A percentile compares a stretch with the other conserved stretches of the same genome.
These are phyloP conservation scores for Amorpha juglandis DNA, from an alignment of 2,888 invertebrate genomes.

Conservation along the genomic window DNA sequence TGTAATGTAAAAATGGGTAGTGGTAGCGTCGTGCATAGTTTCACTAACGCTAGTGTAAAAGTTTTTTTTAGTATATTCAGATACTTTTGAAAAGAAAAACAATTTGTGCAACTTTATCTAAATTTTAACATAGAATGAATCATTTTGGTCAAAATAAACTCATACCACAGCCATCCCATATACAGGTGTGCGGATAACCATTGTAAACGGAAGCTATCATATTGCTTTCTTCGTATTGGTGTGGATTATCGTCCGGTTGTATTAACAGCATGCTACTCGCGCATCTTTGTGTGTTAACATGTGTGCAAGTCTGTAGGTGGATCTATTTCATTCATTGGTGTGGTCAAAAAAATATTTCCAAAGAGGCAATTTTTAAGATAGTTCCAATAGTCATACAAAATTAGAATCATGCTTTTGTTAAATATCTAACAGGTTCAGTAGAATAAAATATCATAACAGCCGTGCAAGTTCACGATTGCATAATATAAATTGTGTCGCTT, in stretches of 20 bases:
- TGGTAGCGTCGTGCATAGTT: neutral
- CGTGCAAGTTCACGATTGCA: too few relatives aligned
- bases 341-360: neutral
- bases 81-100: neutral
- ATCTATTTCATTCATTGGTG: neutral
- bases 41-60: neutral
- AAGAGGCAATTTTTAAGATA: neutral
- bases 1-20: neutral
- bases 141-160: constrained; percentile 7
- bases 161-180: constrained; percentile 32
- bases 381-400: neutral
- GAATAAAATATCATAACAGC: neutral
- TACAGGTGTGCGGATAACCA: constrained; percentile 23
- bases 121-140: neutral
- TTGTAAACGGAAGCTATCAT: constrained; percentile 31
- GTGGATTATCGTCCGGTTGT: constrained; percentile 36
- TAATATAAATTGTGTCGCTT: too few relatives aligned
- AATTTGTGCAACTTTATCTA: neutral
- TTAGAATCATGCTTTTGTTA: constrained; percentile 8
- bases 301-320: constrained; percentile 18
- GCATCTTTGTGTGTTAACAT: constrained; percentile 16
- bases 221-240: constrained; percentile 41
- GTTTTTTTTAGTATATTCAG: neutral
- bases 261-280: constrained; percentile 46
- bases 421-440: neutral